Evolutionary conservation across 2,797 vertebrate genomes (phyloP).

Genomic region (Sebastes miniatus): DNA sequence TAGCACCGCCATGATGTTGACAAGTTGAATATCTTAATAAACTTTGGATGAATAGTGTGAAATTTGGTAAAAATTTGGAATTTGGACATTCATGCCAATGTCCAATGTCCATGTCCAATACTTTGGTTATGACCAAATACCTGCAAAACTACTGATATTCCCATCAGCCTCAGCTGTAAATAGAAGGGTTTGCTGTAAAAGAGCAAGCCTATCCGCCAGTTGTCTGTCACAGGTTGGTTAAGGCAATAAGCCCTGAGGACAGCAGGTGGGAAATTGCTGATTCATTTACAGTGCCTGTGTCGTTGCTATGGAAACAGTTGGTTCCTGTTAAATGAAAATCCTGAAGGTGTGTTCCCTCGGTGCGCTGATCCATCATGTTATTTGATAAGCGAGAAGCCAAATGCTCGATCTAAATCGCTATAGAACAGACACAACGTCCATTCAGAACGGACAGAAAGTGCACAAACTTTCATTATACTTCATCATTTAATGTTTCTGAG

Average conservation of each 20-base stretch:
- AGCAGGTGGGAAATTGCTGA: constrained; percentile 58
- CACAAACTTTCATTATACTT: not conserved
- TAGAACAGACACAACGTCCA: not conserved
- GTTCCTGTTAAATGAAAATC: constrained; percentile 57
- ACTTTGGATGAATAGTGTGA: not conserved
- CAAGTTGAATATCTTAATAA: not conserved
- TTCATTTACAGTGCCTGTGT: constrained; percentile 50
- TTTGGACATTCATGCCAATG: not conserved
- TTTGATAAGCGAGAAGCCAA: constrained; percentile 2
- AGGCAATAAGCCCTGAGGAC: constrained; percentile 30
- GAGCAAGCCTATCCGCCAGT: not conserved
- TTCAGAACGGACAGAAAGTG: not conserved
- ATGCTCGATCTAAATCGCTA: not conserved
- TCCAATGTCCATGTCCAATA: not conserved
- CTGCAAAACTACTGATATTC: too few relatives aligned
- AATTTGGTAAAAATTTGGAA: not conserved
- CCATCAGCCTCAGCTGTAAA: not conserved
- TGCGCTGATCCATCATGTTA: constrained; percentile 5
- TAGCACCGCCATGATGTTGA: not conserved
- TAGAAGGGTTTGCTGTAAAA: not conserved
- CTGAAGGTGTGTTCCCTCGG: constrained; percentile 24
- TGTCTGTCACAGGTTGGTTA: constrained; percentile 22
- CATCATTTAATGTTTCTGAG: not conserved
- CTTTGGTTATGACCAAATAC: too few relatives aligned
- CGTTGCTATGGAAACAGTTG: constrained; percentile 73